A percentile compares a stretch with the other conserved stretches of the same genome.
phyloP scores from a whole-genome alignment of 2,113 vertebrate genomes.

The Heterocephalus glaber region DNA sequence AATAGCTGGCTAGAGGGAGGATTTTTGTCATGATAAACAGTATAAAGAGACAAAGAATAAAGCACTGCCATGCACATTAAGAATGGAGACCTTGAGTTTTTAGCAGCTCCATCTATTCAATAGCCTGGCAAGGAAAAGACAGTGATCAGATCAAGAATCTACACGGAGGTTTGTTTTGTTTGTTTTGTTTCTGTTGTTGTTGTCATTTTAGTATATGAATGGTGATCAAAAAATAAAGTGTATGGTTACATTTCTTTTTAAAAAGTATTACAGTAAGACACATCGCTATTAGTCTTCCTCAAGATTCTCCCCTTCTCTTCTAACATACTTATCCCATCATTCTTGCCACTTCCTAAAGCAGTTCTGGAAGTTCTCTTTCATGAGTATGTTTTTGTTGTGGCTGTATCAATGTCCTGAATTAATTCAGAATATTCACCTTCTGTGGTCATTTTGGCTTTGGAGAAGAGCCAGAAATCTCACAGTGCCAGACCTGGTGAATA shows the following conservation, averaged over 20 bases:
- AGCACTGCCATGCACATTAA: not conserved
- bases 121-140: not conserved
- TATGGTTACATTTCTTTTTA: not conserved
- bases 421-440: not conserved
- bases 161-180: not conserved
- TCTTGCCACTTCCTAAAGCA: not conserved
- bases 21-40: not conserved
- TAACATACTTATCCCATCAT: not conserved
- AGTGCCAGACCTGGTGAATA: not conserved
- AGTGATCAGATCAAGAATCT: not conserved
- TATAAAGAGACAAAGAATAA: not conserved
- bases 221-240: not conserved
- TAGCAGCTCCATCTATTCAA: not conserved
- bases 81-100: not conserved
- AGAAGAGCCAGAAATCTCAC: not conserved
- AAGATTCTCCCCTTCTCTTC: not conserved
- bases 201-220: not conserved
- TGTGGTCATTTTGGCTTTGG: not conserved
- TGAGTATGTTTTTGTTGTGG: not conserved
- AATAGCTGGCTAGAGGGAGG: not conserved
- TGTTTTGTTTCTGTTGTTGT: too few species aligned
- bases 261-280: not conserved
- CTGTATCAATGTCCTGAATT: not conserved
- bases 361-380: not conserved
- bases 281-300: not conserved